Base-by-base conservation (phyloP, 2,113 vertebrate genomes). In the Neolamprologus sp. region DNA sequence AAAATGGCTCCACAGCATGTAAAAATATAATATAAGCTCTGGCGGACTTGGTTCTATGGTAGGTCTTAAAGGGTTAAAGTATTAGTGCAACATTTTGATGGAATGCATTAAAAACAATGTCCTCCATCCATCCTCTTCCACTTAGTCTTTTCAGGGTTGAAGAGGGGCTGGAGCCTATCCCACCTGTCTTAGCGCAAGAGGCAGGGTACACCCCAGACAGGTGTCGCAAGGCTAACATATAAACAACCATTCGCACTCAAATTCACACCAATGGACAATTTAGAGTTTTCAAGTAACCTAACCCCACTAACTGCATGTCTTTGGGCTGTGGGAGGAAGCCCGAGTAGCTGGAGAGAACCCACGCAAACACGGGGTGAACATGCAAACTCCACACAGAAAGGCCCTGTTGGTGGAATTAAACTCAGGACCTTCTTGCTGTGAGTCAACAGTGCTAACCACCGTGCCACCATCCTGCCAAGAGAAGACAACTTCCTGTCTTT, bases 381-480 rank as follows among this genome's bases (percentile, higher is more conserved):
- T 28, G 23, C 1, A 58, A 58, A 58, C 26, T 16, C 13, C 23
- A 58, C 55, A 58, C 55, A 58, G 55, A 0, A 58, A 16, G 23
- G 0, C 16, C 0, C 1, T 19, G 57, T 0, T 60, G 57, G 57
- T 60, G 57, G 9, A 33, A 60, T 60, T 33, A 0, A 60, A 33
- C 57, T 33, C 26, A 60, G 57, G 57, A 60, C 26, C 28, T 60
- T 30, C 26, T 60, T 33, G 14, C 16, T 60, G 57, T 33, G 57
- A 60, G 28, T 60, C 28, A 60, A 0, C 28, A 33, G 58, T 7
- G 28, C 28, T 60, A 33, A 60, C 28, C 57, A 11, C 16, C 1
- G 0, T 60, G 57, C 55, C 0, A 0, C 57, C 26, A 6, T 58
- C 0, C 14, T 30, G 57, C 57, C 0, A 0, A 17, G 2, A 19